phyloP scores from a whole-genome alignment of 1,140 invertebrate species.

The Papilio polytes region DNA sequence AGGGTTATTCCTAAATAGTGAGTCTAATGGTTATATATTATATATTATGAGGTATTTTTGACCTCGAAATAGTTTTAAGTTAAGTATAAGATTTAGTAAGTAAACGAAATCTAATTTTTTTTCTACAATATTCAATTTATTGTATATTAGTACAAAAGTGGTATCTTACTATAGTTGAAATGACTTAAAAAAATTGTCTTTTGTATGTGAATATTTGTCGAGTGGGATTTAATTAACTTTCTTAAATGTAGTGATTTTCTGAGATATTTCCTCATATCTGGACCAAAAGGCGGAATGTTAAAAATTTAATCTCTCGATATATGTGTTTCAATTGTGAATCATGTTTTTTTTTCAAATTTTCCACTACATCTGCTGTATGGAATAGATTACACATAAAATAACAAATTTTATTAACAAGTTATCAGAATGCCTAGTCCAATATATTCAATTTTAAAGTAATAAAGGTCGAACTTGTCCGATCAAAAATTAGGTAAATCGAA shows the following conservation, averaged over 20 bases:
- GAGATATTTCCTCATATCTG: background rate
- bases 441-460: background rate
- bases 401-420: background rate
- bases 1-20: conserved; percentile 49
- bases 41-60: conserved; percentile 55
- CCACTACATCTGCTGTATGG: background rate
- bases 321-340: background rate
- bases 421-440: background rate
- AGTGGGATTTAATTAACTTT: background rate
- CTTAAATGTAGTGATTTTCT: conserved; percentile 6
- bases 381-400: background rate
- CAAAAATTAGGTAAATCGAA: background rate
- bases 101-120: conserved; percentile 64
- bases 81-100: conserved; percentile 69
- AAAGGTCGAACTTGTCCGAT: background rate
- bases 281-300: background rate
- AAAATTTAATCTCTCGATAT: too few species aligned
- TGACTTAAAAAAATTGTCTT: conserved; percentile 19
- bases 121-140: conserved; percentile 66
- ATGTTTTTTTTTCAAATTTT: background rate
- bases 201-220: background rate
- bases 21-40: conserved; percentile 47
- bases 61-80: conserved; percentile 50
- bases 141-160: conserved; percentile 81
- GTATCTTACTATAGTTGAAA: conserved; percentile 45